A percentile compares a stretch with the other conserved stretches of the same genome.
phyloP scores from a whole-genome alignment of 2,797 vertebrate species.

The Aeoliscus strigatus region DNA sequence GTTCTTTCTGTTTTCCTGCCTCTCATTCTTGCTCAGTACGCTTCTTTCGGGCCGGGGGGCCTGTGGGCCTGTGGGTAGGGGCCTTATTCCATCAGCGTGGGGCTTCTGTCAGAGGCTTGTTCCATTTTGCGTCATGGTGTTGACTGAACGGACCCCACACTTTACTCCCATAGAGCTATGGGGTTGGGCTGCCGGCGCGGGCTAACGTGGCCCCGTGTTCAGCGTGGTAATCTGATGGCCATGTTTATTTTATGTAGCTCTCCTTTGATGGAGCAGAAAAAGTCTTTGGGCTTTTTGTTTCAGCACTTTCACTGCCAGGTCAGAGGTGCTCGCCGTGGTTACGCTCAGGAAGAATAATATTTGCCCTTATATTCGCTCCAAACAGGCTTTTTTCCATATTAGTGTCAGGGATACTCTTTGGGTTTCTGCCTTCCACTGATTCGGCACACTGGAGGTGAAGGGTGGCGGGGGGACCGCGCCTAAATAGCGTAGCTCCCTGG shows the following conservation, averaged over 20 bases:
- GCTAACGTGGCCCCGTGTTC: constrained; percentile 75
- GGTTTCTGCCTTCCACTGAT: constrained; percentile 71
- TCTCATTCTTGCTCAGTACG: constrained; percentile 47
- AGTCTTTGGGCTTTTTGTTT: constrained; percentile 85
- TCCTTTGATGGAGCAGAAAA: constrained; percentile 80
- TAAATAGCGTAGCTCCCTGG: constrained; percentile 53
- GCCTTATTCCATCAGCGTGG: constrained; percentile 78
- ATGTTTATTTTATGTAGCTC: constrained; percentile 84
- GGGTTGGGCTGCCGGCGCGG: constrained; percentile 60
- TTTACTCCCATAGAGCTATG: constrained; percentile 74
- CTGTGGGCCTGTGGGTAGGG: constrained; percentile 74
- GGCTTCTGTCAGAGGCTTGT: constrained; percentile 83
- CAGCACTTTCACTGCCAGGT: constrained; percentile 76
- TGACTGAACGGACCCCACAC: constrained; percentile 84
- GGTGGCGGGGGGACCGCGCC: constrained; percentile 47
- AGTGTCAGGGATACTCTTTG: constrained; percentile 77
- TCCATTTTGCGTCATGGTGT: constrained; percentile 85
- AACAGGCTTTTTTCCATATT: constrained; percentile 83
- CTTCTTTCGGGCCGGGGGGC: constrained; percentile 66
- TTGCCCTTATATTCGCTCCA: constrained; percentile 81
- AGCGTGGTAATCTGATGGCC: constrained; percentile 81
- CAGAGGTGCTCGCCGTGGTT: constrained; percentile 81
- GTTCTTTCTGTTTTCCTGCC: constrained; percentile 49
- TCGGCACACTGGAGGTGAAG: constrained; percentile 65
- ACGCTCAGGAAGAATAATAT: constrained; percentile 85